Evolutionary conservation across 2,113 vertebrate species (phyloP).

Genomic region (Ellobius talpinus): DNA sequence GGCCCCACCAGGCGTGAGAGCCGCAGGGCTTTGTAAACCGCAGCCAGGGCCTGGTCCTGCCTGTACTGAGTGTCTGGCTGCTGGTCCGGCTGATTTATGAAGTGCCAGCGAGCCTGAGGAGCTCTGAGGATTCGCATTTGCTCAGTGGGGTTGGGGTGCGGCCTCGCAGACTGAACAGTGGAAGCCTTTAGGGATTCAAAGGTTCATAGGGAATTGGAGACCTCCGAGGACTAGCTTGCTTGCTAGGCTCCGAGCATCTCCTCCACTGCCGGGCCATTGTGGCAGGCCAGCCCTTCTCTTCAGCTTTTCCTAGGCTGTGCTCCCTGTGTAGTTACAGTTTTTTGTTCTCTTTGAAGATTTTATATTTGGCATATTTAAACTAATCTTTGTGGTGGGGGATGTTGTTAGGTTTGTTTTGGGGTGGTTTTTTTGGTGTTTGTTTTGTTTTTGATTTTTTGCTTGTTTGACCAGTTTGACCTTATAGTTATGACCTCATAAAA

Average conservation of each 20-base stretch:
- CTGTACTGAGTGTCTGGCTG: no score
- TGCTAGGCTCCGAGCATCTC: not conserved
- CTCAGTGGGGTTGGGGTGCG: not conserved
- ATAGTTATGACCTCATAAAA: not conserved
- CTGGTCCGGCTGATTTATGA: no score
- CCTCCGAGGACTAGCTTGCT: not conserved
- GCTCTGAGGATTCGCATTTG: not conserved
- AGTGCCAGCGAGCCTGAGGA: no score
- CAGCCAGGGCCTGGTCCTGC: not conserved
- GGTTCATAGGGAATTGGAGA: not conserved
- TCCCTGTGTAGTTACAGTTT: not conserved
- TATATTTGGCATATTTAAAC: not conserved
- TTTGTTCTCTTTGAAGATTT: not conserved
- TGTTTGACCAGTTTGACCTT: not conserved
- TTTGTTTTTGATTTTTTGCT: not conserved
- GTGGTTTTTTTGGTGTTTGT: not conserved
- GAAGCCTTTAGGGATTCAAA: not conserved
- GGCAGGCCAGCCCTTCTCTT: not conserved
- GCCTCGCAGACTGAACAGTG: not conserved
- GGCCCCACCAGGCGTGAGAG: not conserved
- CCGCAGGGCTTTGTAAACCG: not conserved
- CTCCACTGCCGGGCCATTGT: not conserved
- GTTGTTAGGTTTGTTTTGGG: not conserved
- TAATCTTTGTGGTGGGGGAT: not conserved
- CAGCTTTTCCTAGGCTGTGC: not conserved